Conservation (phyloP, 2,888 invertebrate genomes). For the Rhingia campestris region DNA sequence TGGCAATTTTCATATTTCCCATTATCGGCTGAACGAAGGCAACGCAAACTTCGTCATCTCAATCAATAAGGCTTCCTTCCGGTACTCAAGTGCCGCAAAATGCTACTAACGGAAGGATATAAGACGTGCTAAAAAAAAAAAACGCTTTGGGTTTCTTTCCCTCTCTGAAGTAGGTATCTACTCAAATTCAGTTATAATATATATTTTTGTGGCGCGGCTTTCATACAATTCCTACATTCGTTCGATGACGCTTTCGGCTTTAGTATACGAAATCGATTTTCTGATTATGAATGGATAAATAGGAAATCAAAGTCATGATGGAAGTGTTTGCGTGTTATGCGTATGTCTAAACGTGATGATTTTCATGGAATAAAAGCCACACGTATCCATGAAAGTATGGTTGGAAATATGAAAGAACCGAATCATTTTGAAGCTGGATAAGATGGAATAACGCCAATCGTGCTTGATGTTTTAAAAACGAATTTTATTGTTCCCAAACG, state of each 20-base stretch:
- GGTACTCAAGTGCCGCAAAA: constrained; percentile 13
- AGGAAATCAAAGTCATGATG: constrained; percentile 22
- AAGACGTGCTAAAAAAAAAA: constrained; percentile 1
- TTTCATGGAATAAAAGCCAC: too few relatives aligned
- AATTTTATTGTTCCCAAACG: too few relatives aligned
- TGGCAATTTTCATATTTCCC: constrained; percentile 49
- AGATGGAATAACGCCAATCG: too few relatives aligned
- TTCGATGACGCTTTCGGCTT: not conserved
- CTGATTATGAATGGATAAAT: constrained; percentile 22
- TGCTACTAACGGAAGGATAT: constrained; percentile 19
- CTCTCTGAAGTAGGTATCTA: not conserved
- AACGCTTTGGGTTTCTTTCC: not conserved
- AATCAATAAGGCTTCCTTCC: constrained; percentile 54
- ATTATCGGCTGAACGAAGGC: constrained; percentile 33
- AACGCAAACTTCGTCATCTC: constrained; percentile 38
- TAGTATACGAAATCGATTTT: constrained; percentile 44
- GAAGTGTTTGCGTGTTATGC: constrained; percentile 4
- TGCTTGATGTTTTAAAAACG: too few relatives aligned
- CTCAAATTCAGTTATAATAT: not conserved
- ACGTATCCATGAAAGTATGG: too few relatives aligned
- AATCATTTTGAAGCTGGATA: too few relatives aligned
- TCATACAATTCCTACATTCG: not conserved
- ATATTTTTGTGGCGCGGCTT: not conserved
- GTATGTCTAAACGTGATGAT: too few relatives aligned
- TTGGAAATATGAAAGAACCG: too few relatives aligned